Evolutionary conservation across 2,888 invertebrate species (phyloP), one percentile per base, ranked within the genome.

Genomic region (Blomia tropicalis): DNA sequence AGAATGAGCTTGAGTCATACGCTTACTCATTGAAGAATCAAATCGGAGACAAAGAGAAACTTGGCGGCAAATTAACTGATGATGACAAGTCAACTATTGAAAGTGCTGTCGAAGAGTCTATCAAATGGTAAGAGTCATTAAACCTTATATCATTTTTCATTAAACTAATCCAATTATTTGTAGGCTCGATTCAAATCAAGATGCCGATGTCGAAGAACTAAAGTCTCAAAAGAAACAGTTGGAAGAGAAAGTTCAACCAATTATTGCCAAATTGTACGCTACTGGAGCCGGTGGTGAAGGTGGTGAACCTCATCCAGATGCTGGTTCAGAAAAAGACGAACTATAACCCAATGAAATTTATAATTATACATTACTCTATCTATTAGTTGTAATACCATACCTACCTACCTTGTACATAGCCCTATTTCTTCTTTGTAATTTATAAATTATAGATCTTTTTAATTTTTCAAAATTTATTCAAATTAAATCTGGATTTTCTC

Each of bases 1-100:
- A 92, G 68, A 96, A 96, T 74, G 96, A 96, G 73, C 80, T 98
- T 61, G 96, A 98, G 76, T 88, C 89, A 63, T 95, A 93, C 71
- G 90, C 92, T 0, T 98, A 98, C 77, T 91, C 92, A 2, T 80
- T 98, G 65, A 98, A 96, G 79, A 96, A 92, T 76, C 95, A 95
- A 76, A 79, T 98, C 31, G 81, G 81, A 63, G 96, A 98, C 74
- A 96, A 96, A 76, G 95, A 95, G 70, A 96, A 96, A 74, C 82
- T 96, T 63, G 96, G 95, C 43, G 82, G 88, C 60, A 98, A 95
- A 75, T 71, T 81, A 56, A 83, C 82, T 64, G 88, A 85, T 27
- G 85, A 87, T 0, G 96, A 98, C 69, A 96, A 95, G 75, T 77
- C 83, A 4, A 93, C 88, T 72, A 87, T 98, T 82, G 91, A 93